These are phyloP conservation scores for Xenus cinereus DNA, from an alignment of 2,113 vertebrate species.

Conservation along the genomic window DNA sequence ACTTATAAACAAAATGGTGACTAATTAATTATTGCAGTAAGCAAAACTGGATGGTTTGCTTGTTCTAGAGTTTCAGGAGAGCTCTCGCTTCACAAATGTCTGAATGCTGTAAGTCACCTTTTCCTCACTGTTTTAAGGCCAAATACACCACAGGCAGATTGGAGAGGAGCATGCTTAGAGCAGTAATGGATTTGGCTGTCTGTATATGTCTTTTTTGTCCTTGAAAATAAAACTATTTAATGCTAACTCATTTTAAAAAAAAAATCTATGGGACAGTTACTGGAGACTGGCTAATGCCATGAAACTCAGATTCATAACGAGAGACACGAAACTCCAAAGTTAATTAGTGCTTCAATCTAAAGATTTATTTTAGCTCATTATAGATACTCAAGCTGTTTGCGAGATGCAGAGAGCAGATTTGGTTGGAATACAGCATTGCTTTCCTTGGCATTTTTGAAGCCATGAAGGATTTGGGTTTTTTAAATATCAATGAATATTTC, in stretches of 20 bases:
- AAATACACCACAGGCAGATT: background rate
- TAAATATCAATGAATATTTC: slow-evolving; percentile 58
- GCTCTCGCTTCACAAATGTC: background rate
- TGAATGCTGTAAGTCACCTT: background rate
- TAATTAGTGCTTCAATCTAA: slow-evolving; percentile 57
- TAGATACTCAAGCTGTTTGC: slow-evolving; percentile 59
- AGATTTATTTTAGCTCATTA: slow-evolving; percentile 57
- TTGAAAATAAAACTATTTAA: background rate
- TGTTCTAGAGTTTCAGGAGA: background rate
- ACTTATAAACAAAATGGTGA: slow-evolving; percentile 47
- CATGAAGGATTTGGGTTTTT: slow-evolving; percentile 27
- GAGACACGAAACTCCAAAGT: slow-evolving; percentile 26
- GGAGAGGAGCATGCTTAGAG: background rate
- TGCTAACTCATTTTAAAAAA: background rate
- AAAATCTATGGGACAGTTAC: background rate
- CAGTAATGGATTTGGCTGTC: background rate
- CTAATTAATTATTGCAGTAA: slow-evolving; percentile 44
- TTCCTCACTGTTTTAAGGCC: background rate
- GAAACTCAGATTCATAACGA: background rate
- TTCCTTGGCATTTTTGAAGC: slow-evolving; percentile 50
- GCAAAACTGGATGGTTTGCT: background rate
- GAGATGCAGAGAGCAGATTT: slow-evolving; percentile 52
- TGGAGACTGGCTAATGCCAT: background rate
- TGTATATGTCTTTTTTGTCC: background rate
- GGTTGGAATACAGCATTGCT: slow-evolving; percentile 34